Conservation (phyloP, 2,888 invertebrate species). For the Pheosia tremula region DNA sequence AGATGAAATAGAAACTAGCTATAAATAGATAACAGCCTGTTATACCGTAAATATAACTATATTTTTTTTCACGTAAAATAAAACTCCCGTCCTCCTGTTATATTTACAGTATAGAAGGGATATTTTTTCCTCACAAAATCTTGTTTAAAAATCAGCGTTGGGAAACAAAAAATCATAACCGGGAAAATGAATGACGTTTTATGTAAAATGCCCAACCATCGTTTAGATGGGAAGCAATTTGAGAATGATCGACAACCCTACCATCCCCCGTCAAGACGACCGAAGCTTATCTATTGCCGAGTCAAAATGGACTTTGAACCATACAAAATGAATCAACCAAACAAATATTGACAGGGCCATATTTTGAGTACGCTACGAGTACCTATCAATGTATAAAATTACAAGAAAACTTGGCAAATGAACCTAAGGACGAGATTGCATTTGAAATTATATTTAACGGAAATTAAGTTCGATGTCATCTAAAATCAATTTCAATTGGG, state of each 20-base stretch:
- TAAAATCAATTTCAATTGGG: constrained; percentile 78
- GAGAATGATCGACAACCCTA: constrained; percentile 50
- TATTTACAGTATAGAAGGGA: not conserved
- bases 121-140: not conserved
- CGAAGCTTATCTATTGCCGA: constrained; percentile 53
- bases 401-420: constrained; percentile 50
- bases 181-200: constrained; percentile 38
- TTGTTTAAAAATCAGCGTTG: not conserved
- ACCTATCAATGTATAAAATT: constrained; percentile 20
- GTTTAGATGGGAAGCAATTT: constrained; percentile 38
- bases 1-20: no score
- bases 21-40: no score
- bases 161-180: constrained; percentile 14
- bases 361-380: constrained; percentile 30
- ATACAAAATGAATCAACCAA: constrained; percentile 31
- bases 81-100: not conserved
- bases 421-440: constrained; percentile 73
- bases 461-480: constrained; percentile 75
- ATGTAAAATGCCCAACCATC: constrained; percentile 43
- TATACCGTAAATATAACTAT: no score
- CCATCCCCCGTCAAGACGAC: constrained; percentile 52
- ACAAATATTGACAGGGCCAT: constrained; percentile 41
- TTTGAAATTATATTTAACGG: constrained; percentile 77
- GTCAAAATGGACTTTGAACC: constrained; percentile 47
- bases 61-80: no score